Evolutionary conservation across 1,140 invertebrate species (phyloP).

Genomic region (Drosophila sproati): DNA sequence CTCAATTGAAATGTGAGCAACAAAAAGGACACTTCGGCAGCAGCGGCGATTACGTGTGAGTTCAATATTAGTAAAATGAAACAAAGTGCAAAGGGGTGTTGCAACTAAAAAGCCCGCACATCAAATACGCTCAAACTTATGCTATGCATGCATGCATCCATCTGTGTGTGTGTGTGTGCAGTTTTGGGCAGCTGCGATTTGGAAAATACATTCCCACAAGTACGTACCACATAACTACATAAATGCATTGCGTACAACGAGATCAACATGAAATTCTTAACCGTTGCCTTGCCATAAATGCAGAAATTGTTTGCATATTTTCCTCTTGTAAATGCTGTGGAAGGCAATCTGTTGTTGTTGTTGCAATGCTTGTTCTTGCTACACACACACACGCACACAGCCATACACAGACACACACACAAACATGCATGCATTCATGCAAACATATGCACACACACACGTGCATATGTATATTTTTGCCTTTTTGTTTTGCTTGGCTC

Average conservation of each 20-base stretch:
- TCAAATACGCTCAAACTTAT: slow-evolving; percentile 48
- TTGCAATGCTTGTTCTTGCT: slow-evolving; percentile 45
- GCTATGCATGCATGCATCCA: slow-evolving; percentile 1
- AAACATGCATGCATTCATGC: neutral
- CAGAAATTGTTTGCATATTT: slow-evolving; percentile 61
- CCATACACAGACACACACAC: neutral
- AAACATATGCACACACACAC: slow-evolving; percentile 1
- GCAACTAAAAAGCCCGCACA: slow-evolving; percentile 33
- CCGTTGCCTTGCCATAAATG: slow-evolving; percentile 47
- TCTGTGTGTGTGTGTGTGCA: neutral
- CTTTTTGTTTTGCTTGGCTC: slow-evolving; percentile 80
- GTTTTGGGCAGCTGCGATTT: slow-evolving; percentile 40
- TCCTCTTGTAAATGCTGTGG: slow-evolving; percentile 39
- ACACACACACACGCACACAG: too few relatives aligned
- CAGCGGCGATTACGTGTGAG: slow-evolving; percentile 37
- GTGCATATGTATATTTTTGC: slow-evolving; percentile 64
- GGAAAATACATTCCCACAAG: slow-evolving; percentile 36
- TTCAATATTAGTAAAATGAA: slow-evolving; percentile 25
- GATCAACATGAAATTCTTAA: slow-evolving; percentile 37
- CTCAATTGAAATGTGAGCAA: slow-evolving; percentile 56
- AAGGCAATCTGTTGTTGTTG: slow-evolving; percentile 29
- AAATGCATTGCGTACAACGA: slow-evolving; percentile 16
- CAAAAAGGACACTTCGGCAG: slow-evolving; percentile 38
- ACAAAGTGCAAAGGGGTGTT: slow-evolving; percentile 43
- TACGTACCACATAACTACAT: slow-evolving; percentile 10